A percentile compares a stretch with the other conserved stretches of the same genome.
Conservation (phyloP, 1,140 invertebrate genomes). For the Lucilia sericata region DNA sequence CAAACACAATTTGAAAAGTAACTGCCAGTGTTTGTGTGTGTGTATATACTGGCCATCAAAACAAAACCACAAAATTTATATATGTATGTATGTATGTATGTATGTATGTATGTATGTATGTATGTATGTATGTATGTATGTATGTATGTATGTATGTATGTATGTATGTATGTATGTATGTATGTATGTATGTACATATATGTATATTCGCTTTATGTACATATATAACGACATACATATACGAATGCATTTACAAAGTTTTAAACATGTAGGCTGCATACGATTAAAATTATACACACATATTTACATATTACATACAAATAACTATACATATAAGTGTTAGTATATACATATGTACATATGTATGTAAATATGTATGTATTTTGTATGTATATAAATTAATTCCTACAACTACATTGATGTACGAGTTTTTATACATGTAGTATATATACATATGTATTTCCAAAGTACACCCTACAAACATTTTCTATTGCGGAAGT, state of each 20-base stretch:
- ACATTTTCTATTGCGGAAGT: too few species aligned
- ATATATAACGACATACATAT: neutral
- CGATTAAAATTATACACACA: neutral
- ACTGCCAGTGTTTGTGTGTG: neutral
- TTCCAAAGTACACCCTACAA: too few species aligned
- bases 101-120: neutral
- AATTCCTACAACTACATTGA: too few species aligned
- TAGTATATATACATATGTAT: too few species aligned
- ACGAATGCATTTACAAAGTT: too few species aligned
- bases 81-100: neutral
- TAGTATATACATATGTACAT: neutral
- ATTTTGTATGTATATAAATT: neutral
- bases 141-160: neutral
- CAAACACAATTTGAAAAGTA: neutral
- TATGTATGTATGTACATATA: neutral
- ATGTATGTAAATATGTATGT: conserved; percentile 2
- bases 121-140: neutral
- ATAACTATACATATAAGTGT: conserved; percentile 1
- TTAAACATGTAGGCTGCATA: too few species aligned
- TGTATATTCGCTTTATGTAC: neutral
- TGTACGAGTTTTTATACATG: neutral
- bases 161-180: too few species aligned
- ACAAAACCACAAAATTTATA: neutral
- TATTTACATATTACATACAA: neutral
- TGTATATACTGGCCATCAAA: neutral